Evolutionary conservation across 2,797 vertebrate genomes (phyloP), one percentile per base, ranked within the genome.

Genomic region (Arrhamphus sclerolepis): DNA sequence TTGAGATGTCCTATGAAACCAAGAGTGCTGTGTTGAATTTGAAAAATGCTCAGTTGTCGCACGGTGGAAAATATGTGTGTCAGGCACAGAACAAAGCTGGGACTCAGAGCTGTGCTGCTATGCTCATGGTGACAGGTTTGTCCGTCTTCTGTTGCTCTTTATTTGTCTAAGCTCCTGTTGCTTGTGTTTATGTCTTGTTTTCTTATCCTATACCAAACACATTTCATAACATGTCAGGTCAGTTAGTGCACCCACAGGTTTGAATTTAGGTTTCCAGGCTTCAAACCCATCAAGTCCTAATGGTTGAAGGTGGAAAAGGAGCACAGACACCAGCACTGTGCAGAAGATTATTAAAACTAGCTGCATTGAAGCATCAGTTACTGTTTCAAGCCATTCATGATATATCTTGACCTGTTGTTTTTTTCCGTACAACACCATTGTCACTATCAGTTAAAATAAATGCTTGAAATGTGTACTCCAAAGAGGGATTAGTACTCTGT

Each of bases 81-180:
- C 91, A 96, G 80, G 97, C 94, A 50, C 95, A 95, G 90, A 98
- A 98, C 40, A 94, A 94, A 80, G 96, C 95, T 0, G 96, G 97
- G 68, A 92, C 94, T 87, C 95, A 96, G 80, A 94, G 94, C 72
- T 97, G 95, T 81, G 92, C 90, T 57, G 94, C 95, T 8, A 43
- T 94, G 38, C 90, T 98, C 55, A 82, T 89, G 56, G 96, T 98
- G 2, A 97, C 96, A 97, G 97, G 96, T 98, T 93, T 75, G 97
- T 97, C 55, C 42, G 41, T 62, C n/a, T 22, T 81, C 29, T 59
- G 19, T 76, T 26, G 8, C 6, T 65, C 17, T 67, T 11, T 22
- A 75, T 22, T 22, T 11, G 5, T 22, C 31, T 62, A 38, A 41
- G 54, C 38, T 50, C 24, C 55, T 75, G 46, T 38, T 42, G 34